A percentile compares a stretch with the other conserved stretches of the same genome.
Conservation (phyloP, 2,888 invertebrate species). For the Euzophera pinguis region DNA sequence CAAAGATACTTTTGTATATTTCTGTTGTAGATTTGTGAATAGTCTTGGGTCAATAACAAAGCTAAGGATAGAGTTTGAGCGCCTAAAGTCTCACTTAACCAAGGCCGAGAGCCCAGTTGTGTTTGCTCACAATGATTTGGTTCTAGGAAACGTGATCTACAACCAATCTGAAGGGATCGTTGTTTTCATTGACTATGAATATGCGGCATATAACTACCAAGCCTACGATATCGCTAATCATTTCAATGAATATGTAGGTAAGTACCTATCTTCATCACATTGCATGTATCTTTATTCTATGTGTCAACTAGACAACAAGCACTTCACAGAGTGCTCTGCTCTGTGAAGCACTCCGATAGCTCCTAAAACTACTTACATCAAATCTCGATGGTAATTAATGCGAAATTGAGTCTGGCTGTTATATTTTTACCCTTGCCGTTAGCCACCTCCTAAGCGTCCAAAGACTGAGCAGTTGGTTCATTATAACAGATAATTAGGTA, state of each 20-base stretch:
- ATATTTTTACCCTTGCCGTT: no score
- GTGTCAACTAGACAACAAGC: no score
- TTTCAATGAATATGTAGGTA: slow-evolving; percentile 97
- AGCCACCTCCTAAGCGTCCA: no score
- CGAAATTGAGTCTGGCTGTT: no score
- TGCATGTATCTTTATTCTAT: background rate
- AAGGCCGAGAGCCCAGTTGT: slow-evolving; percentile 88
- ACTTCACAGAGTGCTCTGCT: no score
- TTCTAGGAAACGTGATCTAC: slow-evolving; percentile 96
- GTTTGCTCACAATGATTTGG: slow-evolving; percentile 98
- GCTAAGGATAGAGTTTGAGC: slow-evolving; percentile 85
- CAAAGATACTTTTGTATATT: slow-evolving; percentile 19
- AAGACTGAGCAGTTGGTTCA: no score
- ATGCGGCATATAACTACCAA: slow-evolving; percentile 95
- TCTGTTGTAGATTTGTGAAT: slow-evolving; percentile 82
- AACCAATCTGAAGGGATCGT: slow-evolving; percentile 84
- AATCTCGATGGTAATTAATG: no score
- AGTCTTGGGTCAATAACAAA: slow-evolving; percentile 83
- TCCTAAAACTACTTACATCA: no score
- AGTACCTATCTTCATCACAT: slow-evolving; percentile 34
- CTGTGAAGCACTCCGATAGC: no score
- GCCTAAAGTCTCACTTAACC: slow-evolving; percentile 82
- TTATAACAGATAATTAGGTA: no score
- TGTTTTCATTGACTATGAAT: slow-evolving; percentile 98
- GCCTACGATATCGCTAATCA: slow-evolving; percentile 98